Percentiles rank a stretch among this genome's conserved stretches.
Evolutionary conservation across 2,113 vertebrate genomes (phyloP).

Genomic region (Spilogale gracilis): DNA sequence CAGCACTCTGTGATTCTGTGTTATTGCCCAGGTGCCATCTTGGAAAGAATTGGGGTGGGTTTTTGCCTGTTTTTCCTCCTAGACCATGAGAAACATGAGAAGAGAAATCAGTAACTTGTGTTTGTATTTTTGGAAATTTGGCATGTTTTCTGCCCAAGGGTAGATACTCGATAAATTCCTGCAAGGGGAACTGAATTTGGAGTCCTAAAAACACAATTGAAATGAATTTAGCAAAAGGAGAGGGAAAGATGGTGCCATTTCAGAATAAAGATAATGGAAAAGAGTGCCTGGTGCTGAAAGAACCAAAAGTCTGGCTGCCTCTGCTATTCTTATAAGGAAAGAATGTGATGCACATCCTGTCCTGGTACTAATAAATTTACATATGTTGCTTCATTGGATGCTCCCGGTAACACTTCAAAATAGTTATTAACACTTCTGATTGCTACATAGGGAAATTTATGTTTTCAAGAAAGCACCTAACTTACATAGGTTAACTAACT

Average conservation of each 20-base stretch:
- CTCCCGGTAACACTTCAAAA: neutral
- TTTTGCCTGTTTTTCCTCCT: slow-evolving; percentile 1
- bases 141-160: neutral
- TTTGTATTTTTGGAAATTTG: neutral
- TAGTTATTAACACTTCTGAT: neutral
- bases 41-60: neutral
- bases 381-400: neutral
- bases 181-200: neutral
- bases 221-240: neutral
- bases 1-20: neutral
- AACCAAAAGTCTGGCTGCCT: neutral
- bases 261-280: neutral
- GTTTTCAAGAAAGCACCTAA: neutral
- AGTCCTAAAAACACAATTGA: neutral
- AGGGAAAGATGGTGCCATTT: neutral
- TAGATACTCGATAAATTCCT: neutral
- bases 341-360: neutral
- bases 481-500: neutral
- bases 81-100: neutral
- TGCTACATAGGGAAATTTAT: neutral
- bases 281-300: neutral
- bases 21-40: neutral
- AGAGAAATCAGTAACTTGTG: neutral
- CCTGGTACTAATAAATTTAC: neutral
- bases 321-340: neutral